Conservation (phyloP, 92 coral and sea anemone species). For the Plumapathes pennacea region DNA sequence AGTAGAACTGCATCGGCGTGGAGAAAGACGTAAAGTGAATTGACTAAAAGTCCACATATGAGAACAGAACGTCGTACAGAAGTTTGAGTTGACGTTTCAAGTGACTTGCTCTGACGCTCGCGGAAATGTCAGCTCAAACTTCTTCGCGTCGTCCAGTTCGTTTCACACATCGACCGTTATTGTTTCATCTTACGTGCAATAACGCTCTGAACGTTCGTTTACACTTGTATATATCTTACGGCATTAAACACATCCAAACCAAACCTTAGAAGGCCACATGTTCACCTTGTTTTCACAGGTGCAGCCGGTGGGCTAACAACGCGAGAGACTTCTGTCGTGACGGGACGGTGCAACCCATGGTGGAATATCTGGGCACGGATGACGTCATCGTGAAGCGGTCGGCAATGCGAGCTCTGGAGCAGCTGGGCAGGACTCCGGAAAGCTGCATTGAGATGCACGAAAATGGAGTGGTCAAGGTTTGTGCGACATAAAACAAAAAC, state of each 20-base stretch:
- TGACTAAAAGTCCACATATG: too few species aligned
- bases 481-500: background rate
- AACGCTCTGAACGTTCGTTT: background rate
- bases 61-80: too few species aligned
- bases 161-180: too few species aligned
- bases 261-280: background rate
- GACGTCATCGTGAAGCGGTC: conserved; percentile 79
- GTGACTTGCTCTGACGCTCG: too few species aligned
- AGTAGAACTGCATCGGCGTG: too few species aligned
- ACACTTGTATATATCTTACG: background rate
- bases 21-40: too few species aligned
- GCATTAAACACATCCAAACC: background rate
- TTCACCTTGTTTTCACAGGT: conserved; percentile 21
- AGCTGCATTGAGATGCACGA: conserved; percentile 88
- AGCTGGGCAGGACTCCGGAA: conserved; percentile 71
- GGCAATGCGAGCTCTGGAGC: conserved; percentile 86
- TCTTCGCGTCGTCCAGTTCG: too few species aligned
- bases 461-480: conserved; percentile 87
- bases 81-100: too few species aligned
- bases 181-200: too few species aligned
- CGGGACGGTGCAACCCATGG: conserved; percentile 86
- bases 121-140: too few species aligned
- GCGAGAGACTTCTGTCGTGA: conserved; percentile 72
- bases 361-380: conserved; percentile 70
- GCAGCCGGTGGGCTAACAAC: conserved; percentile 83